Conservation (phyloP, 2,888 invertebrate genomes). For the Sinotaia quadrata region DNA sequence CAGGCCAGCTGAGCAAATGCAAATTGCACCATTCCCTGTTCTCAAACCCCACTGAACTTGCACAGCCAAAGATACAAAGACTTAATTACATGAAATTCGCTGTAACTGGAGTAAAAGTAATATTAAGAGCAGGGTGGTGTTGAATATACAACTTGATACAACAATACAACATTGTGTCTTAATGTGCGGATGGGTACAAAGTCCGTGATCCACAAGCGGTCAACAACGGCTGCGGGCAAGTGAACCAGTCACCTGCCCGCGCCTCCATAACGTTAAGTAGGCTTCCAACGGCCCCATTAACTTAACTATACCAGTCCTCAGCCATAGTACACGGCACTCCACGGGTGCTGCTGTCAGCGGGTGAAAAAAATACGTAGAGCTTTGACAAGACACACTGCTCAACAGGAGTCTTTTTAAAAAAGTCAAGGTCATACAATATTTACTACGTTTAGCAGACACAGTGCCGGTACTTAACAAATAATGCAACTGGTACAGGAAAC, state of each 20-base stretch:
- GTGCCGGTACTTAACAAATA: no score
- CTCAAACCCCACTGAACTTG: no score
- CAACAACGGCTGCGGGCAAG: background rate
- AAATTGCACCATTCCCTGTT: background rate
- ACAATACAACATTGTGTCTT: background rate
- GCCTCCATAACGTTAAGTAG: background rate
- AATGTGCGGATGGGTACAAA: background rate
- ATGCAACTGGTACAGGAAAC: no score
- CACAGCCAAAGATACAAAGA: no score
- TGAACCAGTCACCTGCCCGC: slow-evolving; percentile 6
- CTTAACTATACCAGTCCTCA: background rate
- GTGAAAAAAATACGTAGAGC: background rate
- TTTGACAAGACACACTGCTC: background rate
- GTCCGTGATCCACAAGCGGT: slow-evolving; percentile 14
- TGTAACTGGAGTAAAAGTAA: no score
- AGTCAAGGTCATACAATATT: no score
- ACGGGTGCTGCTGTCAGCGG: background rate
- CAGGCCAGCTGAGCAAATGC: background rate
- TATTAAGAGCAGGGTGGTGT: no score
- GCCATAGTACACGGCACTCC: background rate
- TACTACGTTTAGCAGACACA: background rate
- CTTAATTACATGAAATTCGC: no score
- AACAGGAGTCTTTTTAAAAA: background rate
- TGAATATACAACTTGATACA: no score
- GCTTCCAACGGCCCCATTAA: background rate